A percentile compares a stretch with the other conserved stretches of the same genome.
These are phyloP conservation scores for Mirza zaza DNA, from an alignment of 2,113 vertebrate species.

Conservation along the genomic window DNA sequence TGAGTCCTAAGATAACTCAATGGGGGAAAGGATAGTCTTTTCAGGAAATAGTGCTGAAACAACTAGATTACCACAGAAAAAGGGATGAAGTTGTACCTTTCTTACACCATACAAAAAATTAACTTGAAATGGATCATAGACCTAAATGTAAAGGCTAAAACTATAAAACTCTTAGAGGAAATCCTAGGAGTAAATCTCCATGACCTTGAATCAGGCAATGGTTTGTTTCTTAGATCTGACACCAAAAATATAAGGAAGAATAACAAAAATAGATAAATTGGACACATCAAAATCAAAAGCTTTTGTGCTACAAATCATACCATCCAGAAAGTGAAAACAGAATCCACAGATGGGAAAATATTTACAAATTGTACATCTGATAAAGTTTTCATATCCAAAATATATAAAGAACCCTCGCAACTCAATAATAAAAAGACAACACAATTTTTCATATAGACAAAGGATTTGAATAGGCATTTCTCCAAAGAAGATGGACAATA, in stretches of 20 bases:
- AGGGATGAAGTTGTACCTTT: background rate
- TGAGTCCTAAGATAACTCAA: background rate
- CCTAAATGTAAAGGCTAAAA: background rate
- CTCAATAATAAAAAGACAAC: background rate
- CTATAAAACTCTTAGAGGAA: background rate
- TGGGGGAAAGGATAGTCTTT: background rate
- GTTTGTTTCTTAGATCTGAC: background rate
- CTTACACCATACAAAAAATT: background rate
- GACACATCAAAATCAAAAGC: background rate
- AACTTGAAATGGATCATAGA: background rate
- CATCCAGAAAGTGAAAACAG: background rate
- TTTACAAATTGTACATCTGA: background rate
- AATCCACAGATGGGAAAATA: background rate
- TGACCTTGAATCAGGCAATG: background rate
- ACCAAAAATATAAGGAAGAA: background rate
- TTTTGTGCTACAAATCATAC: background rate
- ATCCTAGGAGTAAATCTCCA: background rate
- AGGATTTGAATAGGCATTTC: background rate
- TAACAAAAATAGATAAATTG: background rate
- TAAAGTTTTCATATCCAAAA: background rate
- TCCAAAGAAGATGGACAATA: background rate
- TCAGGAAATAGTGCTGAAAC: background rate
- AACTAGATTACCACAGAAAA: background rate
- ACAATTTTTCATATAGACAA: background rate
- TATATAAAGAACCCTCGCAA: background rate